These are phyloP conservation scores for Alectura lathami DNA, from an alignment of 2,113 vertebrate species.

Conservation along the genomic window DNA sequence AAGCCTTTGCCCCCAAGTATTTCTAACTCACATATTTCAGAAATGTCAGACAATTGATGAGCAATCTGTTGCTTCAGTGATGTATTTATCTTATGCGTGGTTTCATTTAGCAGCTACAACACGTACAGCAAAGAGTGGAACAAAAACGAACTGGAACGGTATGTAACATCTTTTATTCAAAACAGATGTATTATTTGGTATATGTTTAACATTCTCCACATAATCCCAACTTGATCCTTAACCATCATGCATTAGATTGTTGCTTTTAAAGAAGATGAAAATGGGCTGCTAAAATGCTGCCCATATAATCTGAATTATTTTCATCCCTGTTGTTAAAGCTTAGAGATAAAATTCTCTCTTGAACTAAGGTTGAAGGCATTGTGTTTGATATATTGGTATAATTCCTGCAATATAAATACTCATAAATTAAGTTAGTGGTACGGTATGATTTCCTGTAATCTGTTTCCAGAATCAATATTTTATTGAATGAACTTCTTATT, in stretches of 20 bases:
- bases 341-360: slow-evolving; percentile 68
- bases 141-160: slow-evolving; percentile 34
- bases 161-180: slow-evolving; percentile 58
- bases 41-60: slow-evolving; percentile 34
- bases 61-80: slow-evolving; percentile 46
- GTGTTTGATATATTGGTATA: slow-evolving; percentile 61
- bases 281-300: slow-evolving; percentile 71
- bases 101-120: slow-evolving; percentile 58
- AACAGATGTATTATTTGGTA: slow-evolving; percentile 70
- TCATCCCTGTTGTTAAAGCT: slow-evolving; percentile 55
- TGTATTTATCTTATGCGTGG: slow-evolving; percentile 49
- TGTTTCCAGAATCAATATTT: slow-evolving; percentile 71
- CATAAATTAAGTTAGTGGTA: slow-evolving; percentile 66
- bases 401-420: slow-evolving; percentile 67
- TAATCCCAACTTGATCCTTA: slow-evolving; percentile 70
- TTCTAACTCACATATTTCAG: slow-evolving; percentile 35
- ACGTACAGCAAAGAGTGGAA: background rate
- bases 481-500: slow-evolving; percentile 67
- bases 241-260: slow-evolving; percentile 57
- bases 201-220: slow-evolving; percentile 67
- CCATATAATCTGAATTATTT: slow-evolving; percentile 71
- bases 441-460: slow-evolving; percentile 62
- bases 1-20: background rate
- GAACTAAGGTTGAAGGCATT: slow-evolving; percentile 57
- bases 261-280: slow-evolving; percentile 71